Evolutionary conservation across 2,113 vertebrate species (phyloP).

Genomic region (Odontesthes bonariensis): DNA sequence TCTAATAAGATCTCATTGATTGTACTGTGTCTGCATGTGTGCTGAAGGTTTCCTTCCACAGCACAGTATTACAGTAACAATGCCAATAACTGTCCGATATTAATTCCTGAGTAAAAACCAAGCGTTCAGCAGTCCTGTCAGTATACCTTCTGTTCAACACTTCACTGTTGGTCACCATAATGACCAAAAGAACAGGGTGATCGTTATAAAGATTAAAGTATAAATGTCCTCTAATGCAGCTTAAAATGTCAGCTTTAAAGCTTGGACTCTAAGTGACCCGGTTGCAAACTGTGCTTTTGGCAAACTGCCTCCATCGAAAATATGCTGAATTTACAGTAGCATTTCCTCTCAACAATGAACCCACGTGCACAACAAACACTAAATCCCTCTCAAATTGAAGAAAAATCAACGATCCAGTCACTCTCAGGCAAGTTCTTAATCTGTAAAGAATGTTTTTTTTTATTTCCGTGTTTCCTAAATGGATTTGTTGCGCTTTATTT

Average conservation of each 20-base stretch:
- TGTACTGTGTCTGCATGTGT: constrained; percentile 34
- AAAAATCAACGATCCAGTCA: not conserved
- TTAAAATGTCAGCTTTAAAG: constrained; percentile 20
- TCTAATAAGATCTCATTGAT: constrained; percentile 60
- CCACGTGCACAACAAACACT: rapidly evolving
- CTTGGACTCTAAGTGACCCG: constrained; percentile 4
- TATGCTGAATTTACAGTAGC: constrained; percentile 1
- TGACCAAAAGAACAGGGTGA: constrained; percentile 1
- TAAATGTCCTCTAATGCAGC: constrained; percentile 18
- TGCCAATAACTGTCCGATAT: not conserved
- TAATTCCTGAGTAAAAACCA: not conserved
- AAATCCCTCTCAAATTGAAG: not conserved
- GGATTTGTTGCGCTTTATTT: not conserved
- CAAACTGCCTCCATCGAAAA: not conserved
- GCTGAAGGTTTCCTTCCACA: constrained; percentile 1
- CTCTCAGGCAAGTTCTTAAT: not conserved
- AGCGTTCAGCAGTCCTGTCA: not conserved
- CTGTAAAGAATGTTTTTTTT: not conserved
- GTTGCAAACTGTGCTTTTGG: not conserved
- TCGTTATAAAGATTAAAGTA: constrained; percentile 10
- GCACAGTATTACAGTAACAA: not conserved
- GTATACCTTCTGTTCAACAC: not conserved
- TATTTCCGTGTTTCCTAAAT: not conserved
- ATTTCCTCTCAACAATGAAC: not conserved
- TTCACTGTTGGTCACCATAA: constrained; percentile 3